phyloP scores from a whole-genome alignment of 2,888 invertebrate genomes.

The Leptinotarsa haldemani region DNA sequence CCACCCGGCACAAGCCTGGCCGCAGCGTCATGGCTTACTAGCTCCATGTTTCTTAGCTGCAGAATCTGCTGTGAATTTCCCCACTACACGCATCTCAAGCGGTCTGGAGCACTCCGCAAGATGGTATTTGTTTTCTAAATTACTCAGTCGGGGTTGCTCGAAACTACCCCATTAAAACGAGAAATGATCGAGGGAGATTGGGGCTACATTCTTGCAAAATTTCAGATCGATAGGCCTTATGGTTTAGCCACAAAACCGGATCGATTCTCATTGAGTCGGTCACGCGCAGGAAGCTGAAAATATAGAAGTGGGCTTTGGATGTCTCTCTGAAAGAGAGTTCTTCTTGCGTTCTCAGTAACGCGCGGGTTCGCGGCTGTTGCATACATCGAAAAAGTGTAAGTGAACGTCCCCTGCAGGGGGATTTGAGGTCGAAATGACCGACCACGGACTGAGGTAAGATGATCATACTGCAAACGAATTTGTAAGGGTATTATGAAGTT shows the following conservation, averaged over 20 bases:
- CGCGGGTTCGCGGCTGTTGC: constrained; percentile 64
- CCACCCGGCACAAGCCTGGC: constrained; percentile 64
- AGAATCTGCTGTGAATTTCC: constrained; percentile 56
- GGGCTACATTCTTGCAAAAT: constrained; percentile 36
- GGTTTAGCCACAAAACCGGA: constrained; percentile 46
- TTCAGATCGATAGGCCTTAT: constrained; percentile 34
- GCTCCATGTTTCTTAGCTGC: constrained; percentile 60
- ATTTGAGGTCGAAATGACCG: constrained; percentile 62
- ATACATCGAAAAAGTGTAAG: constrained; percentile 60
- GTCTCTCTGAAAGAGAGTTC: constrained; percentile 61
- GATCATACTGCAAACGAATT: background rate
- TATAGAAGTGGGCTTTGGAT: constrained; percentile 57
- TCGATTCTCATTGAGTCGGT: constrained; percentile 54
- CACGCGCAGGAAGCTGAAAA: constrained; percentile 57
- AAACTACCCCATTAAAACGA: constrained; percentile 26
- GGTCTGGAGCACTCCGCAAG: constrained; percentile 40
- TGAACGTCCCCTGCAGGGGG: constrained; percentile 61
- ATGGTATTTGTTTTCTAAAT: constrained; percentile 41
- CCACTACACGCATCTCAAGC: constrained; percentile 56
- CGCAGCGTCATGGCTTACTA: constrained; percentile 67
- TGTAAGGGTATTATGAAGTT: no score
- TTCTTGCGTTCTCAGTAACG: constrained; percentile 64
- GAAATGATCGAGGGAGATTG: constrained; percentile 15
- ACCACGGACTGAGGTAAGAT: constrained; percentile 63
- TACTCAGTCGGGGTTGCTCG: constrained; percentile 36